Conservation (phyloP, 2,888 invertebrate genomes). For the Tryphoninae sp. region DNA sequence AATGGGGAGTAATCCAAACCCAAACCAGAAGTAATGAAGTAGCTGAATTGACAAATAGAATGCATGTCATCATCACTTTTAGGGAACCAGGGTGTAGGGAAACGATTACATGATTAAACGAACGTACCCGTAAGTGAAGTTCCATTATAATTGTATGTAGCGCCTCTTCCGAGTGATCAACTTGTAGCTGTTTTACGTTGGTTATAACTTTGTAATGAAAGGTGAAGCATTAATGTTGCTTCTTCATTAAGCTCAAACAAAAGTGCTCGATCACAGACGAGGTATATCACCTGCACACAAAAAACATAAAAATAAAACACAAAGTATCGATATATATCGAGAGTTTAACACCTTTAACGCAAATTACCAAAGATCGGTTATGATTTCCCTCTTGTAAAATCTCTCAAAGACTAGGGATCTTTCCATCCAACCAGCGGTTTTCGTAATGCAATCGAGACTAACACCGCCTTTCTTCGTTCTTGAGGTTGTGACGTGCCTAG, state of each 20-base stretch:
- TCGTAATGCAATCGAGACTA: conserved; percentile 33
- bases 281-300: not conserved
- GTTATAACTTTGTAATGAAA: not conserved
- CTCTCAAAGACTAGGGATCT: conserved; percentile 29
- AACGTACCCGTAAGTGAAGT: no score
- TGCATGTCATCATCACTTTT: no score
- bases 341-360: conserved; percentile 4
- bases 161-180: conserved; percentile 29
- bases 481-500: conserved; percentile 55
- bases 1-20: no score
- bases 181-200: conserved; percentile 53
- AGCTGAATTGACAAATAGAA: no score
- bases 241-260: conserved; percentile 3
- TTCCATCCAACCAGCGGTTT: conserved; percentile 39
- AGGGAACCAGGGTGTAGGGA: no score
- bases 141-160: not conserved
- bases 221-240: not conserved
- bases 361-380: not conserved
- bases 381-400: conserved; percentile 12
- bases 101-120: no score
- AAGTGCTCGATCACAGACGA: not conserved
- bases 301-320: no score
- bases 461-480: conserved; percentile 22
- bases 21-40: no score
- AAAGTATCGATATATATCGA: not conserved